Percentiles rank a stretch among this genome's conserved stretches.
Conservation (phyloP, 2,888 invertebrate species). For the Trachelus stipa region DNA sequence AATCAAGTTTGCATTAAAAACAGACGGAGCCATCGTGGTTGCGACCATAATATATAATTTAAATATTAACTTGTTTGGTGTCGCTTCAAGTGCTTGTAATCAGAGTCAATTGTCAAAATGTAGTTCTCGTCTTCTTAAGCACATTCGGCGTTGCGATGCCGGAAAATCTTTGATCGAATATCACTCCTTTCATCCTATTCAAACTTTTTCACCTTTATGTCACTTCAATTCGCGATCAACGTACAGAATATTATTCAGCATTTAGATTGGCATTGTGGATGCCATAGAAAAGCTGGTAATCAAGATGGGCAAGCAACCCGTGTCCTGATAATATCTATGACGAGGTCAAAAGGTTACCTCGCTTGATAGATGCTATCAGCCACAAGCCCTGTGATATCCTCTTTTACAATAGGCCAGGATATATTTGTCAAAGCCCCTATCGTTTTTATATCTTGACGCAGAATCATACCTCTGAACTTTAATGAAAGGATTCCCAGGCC, state of each 20-base stretch:
- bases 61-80: neutral
- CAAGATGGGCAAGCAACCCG: neutral
- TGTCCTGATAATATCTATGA: neutral
- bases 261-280: neutral
- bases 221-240: neutral
- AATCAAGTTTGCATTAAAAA: neutral
- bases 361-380: neutral
- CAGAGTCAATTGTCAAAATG: neutral
- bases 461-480: neutral
- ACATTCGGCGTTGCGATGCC: neutral
- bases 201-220: neutral
- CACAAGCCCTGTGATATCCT: neutral
- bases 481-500: neutral
- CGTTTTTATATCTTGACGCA: neutral
- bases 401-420: neutral
- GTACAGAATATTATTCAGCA: neutral
- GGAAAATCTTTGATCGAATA: neutral
- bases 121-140: neutral
- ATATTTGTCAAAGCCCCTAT: neutral
- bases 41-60: neutral
- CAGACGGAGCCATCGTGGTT: neutral
- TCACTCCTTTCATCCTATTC: neutral
- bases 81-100: neutral
- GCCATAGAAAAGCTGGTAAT: neutral
- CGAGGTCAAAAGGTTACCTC: neutral